These are phyloP conservation scores for Camponotus floridanus DNA, from an alignment of 1,140 invertebrate genomes.

Conservation along the genomic window DNA sequence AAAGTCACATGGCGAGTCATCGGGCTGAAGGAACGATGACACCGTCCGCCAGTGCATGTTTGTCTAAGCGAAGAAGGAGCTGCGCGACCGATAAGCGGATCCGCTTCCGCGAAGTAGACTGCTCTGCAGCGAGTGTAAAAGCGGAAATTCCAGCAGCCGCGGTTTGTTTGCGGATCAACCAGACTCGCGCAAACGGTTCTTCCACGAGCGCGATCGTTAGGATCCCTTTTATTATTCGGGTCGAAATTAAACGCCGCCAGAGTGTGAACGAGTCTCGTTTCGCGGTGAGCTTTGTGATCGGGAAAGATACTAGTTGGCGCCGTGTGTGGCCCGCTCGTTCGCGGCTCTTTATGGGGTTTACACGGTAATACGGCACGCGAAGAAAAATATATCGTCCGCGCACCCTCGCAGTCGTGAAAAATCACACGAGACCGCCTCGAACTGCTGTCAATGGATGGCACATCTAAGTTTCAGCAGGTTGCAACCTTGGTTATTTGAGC, in stretches of 20 bases:
- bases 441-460: background rate
- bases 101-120: constrained; percentile 78
- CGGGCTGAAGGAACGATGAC: constrained; percentile 52
- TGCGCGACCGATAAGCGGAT: constrained; percentile 73
- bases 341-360: constrained; percentile 75
- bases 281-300: constrained; percentile 60
- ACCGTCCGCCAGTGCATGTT: constrained; percentile 58
- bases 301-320: constrained; percentile 62
- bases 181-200: constrained; percentile 71
- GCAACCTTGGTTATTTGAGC: background rate
- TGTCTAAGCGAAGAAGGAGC: constrained; percentile 71
- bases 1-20: constrained; percentile 12
- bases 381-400: constrained; percentile 73
- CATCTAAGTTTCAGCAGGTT: background rate
- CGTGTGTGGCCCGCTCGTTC: constrained; percentile 73
- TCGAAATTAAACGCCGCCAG: constrained; percentile 61
- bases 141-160: constrained; percentile 70
- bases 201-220: constrained; percentile 67
- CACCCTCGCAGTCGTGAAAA: constrained; percentile 56
- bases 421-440: constrained; percentile 42
- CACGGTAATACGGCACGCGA: constrained; percentile 69
- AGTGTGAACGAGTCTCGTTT: constrained; percentile 66
- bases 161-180: constrained; percentile 75
- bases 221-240: constrained; percentile 72
- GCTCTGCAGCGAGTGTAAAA: constrained; percentile 75